Evolutionary conservation across 2,113 vertebrate genomes (phyloP), one percentile per base, ranked within the genome.

Genomic region (Sylvia atricapilla): DNA sequence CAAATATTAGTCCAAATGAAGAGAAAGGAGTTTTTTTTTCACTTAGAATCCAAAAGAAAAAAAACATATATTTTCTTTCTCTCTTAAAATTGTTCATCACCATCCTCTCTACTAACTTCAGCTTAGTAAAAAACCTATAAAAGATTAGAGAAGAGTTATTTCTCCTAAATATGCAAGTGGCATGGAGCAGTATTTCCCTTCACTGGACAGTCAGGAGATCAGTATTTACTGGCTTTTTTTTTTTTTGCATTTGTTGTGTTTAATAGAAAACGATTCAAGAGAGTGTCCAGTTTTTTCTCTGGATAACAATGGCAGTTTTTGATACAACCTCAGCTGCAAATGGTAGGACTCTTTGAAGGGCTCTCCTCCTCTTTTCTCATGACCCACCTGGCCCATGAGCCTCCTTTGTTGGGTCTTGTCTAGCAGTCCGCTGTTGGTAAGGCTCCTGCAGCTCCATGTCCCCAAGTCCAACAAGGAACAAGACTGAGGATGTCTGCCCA

Each of bases 351-450:
- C 5, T 13, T 35, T 66, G 30, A 74, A 74, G 4, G 0, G 0
- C 7, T n/a, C 11, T 70, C 11, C 43, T 72, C 6, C 9, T 75
- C 31, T 44, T 28, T 87, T 49, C 35, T 84, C 28, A 39, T 44
- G 16, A 59, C 18, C 8, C 7, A 22, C 13, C 7, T 20, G 6
- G 28, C 28, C 44, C 11, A 9, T 6, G 14, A 28, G 7, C 6
- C 12, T 83, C 7, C 0, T 0, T 23, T 74, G 3, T 22, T 66
- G 16, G 2, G 9, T 62, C 33, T 52, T 52, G 20, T 27, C 52
- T 43, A n/a, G 30, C 1, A 56, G 52, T 6, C 25, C 17, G 10
- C 27, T 2, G 1, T 9, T 6, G 7, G 16, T 20, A 24, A 70
- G 30, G 8, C 10, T 84, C 7, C 6, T 30, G 33, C 19, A 79